Evolutionary conservation across 1,140 invertebrate species (phyloP), one percentile per base, ranked within the genome.

Genomic region (Anagrus nilaparvatae): DNA sequence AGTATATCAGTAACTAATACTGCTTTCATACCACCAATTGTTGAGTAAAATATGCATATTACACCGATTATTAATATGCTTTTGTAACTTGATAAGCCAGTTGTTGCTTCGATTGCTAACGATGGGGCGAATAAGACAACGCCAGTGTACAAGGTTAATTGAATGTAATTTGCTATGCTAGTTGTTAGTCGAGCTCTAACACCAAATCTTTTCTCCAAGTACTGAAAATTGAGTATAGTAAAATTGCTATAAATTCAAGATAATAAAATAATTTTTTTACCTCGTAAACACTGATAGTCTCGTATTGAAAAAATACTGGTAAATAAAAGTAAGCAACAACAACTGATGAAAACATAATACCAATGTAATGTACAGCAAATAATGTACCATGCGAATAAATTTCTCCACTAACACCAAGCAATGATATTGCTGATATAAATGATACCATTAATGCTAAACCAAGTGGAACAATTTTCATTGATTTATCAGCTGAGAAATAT

Each of bases 91-190:
- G 79, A 79, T 10, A 90, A 61, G 6, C 84, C 84, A 3, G 86
- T 87, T 19, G 95, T 87, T n/a, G 88, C 84, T 63, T 90, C 87
- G 12, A 97, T 56, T 1, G 92, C 89, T 44, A 96, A 72, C 1
- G 91, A 84, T 2, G 93, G 93, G 0, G 91, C 92, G 63, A 90
- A 96, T 0, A 96, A 69, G 2, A 95, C 91, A 43, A 97, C 84
- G 1, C 89, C 87, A 74, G 93, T 92, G 56, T 95, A 94, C 9
- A 97, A 58, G 14, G 87, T 67, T 77, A 90, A 84, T 67, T 91
- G 84, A 2, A 85, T 44, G 5, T 79, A 79, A 52, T 88, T 91
- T 1, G 82, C 79, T 3, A 81, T 39, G 3, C 85, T 89, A 2
- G 85, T 82, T 7, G 76, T 51, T 42, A 85, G 53, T 47, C 86